These are phyloP conservation scores for Herminia tarsipennalis DNA, from an alignment of 2,888 invertebrate species.

Conservation along the genomic window DNA sequence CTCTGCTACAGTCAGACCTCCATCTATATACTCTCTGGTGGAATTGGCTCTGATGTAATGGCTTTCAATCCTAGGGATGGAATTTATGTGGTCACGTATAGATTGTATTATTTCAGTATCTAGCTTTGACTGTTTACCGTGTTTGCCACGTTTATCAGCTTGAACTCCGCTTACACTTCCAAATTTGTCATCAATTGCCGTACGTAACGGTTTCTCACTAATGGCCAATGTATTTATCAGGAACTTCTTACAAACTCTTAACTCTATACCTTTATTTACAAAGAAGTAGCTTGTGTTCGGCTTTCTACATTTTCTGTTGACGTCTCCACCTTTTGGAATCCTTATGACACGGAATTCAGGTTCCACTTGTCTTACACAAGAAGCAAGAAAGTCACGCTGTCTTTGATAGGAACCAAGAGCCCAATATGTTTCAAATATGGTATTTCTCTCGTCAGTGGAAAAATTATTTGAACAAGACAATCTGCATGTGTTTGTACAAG, in stretches of 20 bases:
- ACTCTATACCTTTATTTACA: slow-evolving; percentile 24
- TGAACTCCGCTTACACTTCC: slow-evolving; percentile 15
- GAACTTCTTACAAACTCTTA: slow-evolving; percentile 34
- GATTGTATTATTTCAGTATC: too few relatives aligned
- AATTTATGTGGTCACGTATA: slow-evolving; percentile 33
- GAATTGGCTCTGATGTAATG: slow-evolving; percentile 36
- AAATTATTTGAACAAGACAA: slow-evolving; percentile 29
- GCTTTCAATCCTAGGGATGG: slow-evolving; percentile 37
- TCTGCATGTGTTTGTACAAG: slow-evolving; percentile 20
- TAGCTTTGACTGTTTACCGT: slow-evolving; percentile 23
- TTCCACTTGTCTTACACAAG: slow-evolving; percentile 21
- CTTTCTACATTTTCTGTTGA: slow-evolving; percentile 23
- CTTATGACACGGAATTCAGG: slow-evolving; percentile 26
- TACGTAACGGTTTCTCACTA: slow-evolving; percentile 31
- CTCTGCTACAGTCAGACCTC: slow-evolving; percentile 34
- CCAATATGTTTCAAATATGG: slow-evolving; percentile 29
- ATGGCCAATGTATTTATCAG: slow-evolving; percentile 34
- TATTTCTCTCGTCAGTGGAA: slow-evolving; percentile 23
- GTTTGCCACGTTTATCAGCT: slow-evolving; percentile 38
- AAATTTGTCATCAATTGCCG: slow-evolving; percentile 27
- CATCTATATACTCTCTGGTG: slow-evolving; percentile 38
- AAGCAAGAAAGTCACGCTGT: slow-evolving; percentile 28
- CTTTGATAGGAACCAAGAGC: slow-evolving; percentile 24
- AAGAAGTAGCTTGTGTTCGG: slow-evolving; percentile 34
- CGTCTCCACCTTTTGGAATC: slow-evolving; percentile 16